These are phyloP conservation scores for Gymnogyps californianus DNA, from an alignment of 2,113 vertebrate genomes.

Conservation along the genomic window DNA sequence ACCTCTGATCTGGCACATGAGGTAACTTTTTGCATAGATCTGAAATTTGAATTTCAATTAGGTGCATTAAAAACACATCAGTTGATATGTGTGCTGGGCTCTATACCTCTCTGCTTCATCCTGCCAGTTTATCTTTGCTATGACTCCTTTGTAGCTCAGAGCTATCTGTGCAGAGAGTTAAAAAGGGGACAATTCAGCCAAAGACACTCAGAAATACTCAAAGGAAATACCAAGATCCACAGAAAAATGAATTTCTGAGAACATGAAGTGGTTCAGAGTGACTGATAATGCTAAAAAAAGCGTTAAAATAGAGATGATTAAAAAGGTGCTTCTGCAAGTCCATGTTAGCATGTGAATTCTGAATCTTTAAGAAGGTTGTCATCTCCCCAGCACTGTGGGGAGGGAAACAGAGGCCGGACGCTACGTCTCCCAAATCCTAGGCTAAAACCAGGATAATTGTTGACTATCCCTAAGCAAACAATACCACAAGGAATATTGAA, in stretches of 20 bases:
- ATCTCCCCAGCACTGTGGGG: background rate
- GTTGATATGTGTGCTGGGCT: background rate
- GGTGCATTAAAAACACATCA: background rate
- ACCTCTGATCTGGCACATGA: constrained; percentile 4
- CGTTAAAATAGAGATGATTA: background rate
- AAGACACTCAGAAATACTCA: background rate
- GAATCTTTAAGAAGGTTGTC: background rate
- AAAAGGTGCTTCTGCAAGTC: background rate
- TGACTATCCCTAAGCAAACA: background rate
- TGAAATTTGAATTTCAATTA: constrained; percentile 13
- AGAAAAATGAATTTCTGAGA: background rate
- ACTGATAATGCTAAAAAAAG: background rate
- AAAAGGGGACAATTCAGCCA: background rate
- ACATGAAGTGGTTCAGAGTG: background rate
- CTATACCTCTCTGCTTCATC: background rate
- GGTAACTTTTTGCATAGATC: background rate
- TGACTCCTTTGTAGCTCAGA: background rate
- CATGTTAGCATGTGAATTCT: background rate
- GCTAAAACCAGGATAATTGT: background rate
- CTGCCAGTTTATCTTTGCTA: background rate
- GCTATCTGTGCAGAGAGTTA: background rate
- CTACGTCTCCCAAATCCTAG: background rate
- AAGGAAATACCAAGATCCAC: background rate
- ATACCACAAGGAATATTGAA: background rate
- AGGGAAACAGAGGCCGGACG: background rate